phyloP scores from a whole-genome alignment of 2,888 invertebrate species.

The Hyles lineata region DNA sequence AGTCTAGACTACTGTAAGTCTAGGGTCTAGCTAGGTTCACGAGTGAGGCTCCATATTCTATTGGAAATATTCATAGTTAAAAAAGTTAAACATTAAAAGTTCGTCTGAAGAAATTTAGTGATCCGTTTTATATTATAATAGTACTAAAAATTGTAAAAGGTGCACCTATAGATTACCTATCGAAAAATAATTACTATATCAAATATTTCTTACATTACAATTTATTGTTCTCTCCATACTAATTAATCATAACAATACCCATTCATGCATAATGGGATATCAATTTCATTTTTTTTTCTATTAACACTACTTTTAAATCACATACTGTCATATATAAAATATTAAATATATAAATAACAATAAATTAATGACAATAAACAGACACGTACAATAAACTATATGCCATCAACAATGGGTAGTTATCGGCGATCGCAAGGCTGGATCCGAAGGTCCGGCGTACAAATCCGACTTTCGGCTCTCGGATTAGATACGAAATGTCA shows the following conservation, averaged over 20 bases:
- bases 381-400: conserved; percentile 9
- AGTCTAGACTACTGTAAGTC: too few species aligned
- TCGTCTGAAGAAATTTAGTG: too few species aligned
- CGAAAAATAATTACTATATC: too few species aligned
- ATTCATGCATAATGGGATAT: conserved; percentile 8
- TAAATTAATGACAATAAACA: conserved; percentile 23
- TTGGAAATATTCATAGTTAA: too few species aligned
- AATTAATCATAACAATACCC: background rate
- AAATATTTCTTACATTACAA: too few species aligned
- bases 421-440: conserved; percentile 41
- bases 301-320: conserved; percentile 12
- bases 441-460: conserved; percentile 39
- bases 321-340: conserved; percentile 29
- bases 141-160: too few species aligned
- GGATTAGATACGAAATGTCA: conserved; percentile 83
- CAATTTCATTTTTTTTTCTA: conserved; percentile 15
- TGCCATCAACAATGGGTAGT: conserved; percentile 32
- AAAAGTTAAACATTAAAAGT: too few species aligned
- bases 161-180: too few species aligned
- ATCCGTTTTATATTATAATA: too few species aligned
- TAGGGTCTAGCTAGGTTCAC: too few species aligned
- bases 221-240: background rate
- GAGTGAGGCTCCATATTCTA: too few species aligned
- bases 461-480: conserved; percentile 74
- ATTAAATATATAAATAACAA: conserved; percentile 28